Evolutionary conservation across 2,888 invertebrate species (phyloP), one percentile per base, ranked within the genome.

Genomic region (Chironomus tentans): DNA sequence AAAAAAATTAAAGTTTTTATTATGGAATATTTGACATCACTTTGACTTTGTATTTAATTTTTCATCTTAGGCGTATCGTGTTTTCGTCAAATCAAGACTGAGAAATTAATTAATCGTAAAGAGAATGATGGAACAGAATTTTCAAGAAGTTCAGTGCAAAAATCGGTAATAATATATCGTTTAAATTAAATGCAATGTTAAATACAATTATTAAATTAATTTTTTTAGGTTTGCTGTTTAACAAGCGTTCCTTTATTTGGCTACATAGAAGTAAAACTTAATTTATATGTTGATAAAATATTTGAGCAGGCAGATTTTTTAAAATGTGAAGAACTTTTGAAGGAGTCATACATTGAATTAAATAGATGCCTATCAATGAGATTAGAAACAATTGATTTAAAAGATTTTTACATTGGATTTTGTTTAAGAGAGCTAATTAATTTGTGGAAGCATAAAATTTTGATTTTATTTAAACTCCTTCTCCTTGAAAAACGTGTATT

Each of bases 391-490:
- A 50, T n/a, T 18, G 50, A 62, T 46, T 13, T 56, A 4, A 72
- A 62, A 4, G 72, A 72, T 21, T 72, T 61, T 22, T 72, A 38
- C 62, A 72, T 72, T 28, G 72, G 50, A 61, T 38, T 50, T 28
- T 72, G 72, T 62, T 22, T 72, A 12, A 56, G 72, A 13, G 72
- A 72, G 13, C n/a, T 72, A 18, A 61, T 50, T 18, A 70, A 4
- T 5, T 10, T 48, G 48, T 98, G 97, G 89, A 90, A 93, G 78
- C 97, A 98, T 82, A 97, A 97, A 86, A 92, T 94, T 50, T 85
- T 99, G 73, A 85, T 97, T 77, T 85, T 99, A 68, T 97, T 98
- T 82, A 99, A 99, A 84, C 85, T 98, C 76, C 84, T 98, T 76
- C 85, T 99, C 70, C 86, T 99, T 77, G 94, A 98, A 81, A 90